These are phyloP conservation scores for Pandion haliaetus DNA, from an alignment of 2,113 vertebrate genomes.

Conservation along the genomic window DNA sequence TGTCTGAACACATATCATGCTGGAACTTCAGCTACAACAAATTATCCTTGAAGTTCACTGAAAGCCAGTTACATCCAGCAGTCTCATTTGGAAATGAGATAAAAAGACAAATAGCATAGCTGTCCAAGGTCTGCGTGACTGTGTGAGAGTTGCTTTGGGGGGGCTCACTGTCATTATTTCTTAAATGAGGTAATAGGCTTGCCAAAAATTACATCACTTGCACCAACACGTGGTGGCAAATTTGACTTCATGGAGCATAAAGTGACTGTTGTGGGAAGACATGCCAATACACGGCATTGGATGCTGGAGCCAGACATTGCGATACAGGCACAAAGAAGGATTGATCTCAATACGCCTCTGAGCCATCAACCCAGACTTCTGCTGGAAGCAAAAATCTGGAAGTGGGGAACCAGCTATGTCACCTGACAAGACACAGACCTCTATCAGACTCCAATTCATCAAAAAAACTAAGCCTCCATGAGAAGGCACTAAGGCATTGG, in stretches of 20 bases:
- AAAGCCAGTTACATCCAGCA: neutral
- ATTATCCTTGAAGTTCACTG: neutral
- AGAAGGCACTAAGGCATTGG: neutral
- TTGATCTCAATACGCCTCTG: neutral
- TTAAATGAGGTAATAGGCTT: neutral
- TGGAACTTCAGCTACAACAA: neutral
- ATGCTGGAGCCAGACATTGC: neutral
- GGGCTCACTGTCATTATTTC: neutral
- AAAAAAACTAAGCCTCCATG: neutral
- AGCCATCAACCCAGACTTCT: neutral
- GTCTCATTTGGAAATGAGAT: neutral
- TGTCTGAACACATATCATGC: neutral
- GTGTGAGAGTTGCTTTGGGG: neutral
- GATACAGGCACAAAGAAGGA: neutral
- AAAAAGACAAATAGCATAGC: neutral
- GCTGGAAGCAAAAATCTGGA: neutral
- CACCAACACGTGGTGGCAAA: accelerated
- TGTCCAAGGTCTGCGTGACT: neutral
- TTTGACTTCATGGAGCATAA: neutral
- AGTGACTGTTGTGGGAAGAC: neutral
- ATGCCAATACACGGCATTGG: neutral
- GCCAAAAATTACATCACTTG: neutral
- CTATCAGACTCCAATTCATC: neutral
- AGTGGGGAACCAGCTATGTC: neutral
- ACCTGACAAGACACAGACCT: neutral